Percentiles rank a stretch among this genome's conserved stretches.
Evolutionary conservation across 2,888 invertebrate genomes (phyloP).

Genomic region (Drosophila meridionalis): DNA sequence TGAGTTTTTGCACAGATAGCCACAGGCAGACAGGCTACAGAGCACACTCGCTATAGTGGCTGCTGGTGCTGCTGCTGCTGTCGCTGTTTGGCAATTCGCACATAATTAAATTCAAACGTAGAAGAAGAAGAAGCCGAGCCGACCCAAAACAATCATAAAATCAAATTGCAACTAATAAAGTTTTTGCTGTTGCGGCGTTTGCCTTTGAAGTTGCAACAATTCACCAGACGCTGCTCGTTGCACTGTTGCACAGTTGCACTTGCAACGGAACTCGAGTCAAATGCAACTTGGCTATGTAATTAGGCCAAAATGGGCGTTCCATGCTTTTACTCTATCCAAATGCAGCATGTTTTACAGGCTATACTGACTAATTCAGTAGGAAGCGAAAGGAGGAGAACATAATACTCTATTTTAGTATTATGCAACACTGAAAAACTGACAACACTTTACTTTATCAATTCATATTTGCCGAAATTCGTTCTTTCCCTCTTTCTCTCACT

Average conservation of each 20-base stretch:
- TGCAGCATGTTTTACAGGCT: slow-evolving; percentile 11
- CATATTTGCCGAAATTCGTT: too few relatives aligned
- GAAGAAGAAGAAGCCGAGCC: slow-evolving; percentile 5
- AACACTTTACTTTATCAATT: too few relatives aligned
- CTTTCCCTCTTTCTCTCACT: background rate
- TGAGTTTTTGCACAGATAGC: background rate
- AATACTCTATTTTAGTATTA: background rate
- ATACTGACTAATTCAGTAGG: slow-evolving; percentile 19
- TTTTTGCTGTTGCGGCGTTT: slow-evolving; percentile 27
- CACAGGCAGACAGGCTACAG: background rate
- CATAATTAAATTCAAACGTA: slow-evolving; percentile 48
- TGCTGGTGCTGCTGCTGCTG: background rate
- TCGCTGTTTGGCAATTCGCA: slow-evolving; percentile 36
- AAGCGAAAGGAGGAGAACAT: background rate
- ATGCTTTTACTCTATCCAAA: slow-evolving; percentile 25
- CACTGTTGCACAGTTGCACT: slow-evolving; percentile 27
- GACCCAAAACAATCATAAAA: slow-evolving; percentile 45
- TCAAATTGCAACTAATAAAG: slow-evolving; percentile 67
- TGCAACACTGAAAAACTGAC: background rate
- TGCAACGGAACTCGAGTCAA: slow-evolving; percentile 22
- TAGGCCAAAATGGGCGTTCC: slow-evolving; percentile 59
- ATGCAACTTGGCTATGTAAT: slow-evolving; percentile 43
- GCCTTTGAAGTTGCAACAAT: slow-evolving; percentile 39
- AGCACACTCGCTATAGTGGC: background rate
- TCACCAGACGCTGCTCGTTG: background rate